A percentile compares a stretch with the other conserved stretches of the same genome.
phyloP scores from a whole-genome alignment of 2,797 vertebrate species.

The Holocentrus rufus region DNA sequence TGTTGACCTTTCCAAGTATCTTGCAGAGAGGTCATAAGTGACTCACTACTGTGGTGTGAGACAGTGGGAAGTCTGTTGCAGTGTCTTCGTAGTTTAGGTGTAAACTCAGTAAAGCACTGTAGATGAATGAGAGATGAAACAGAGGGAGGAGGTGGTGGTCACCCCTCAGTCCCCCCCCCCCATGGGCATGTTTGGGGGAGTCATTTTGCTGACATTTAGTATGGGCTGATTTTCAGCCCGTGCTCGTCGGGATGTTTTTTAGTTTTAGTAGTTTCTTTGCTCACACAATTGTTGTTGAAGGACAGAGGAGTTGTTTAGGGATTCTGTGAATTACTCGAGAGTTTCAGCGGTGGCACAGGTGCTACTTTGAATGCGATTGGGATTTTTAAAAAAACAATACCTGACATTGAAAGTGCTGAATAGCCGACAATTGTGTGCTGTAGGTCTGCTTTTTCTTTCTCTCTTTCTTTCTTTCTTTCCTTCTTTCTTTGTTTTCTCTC shows the following conservation, averaged over 20 bases:
- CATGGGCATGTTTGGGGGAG: slow-evolving; percentile 8
- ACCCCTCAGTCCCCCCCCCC: slow-evolving; percentile 5
- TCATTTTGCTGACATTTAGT: neutral
- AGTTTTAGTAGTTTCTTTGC: slow-evolving; percentile 9
- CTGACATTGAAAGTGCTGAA: slow-evolving; percentile 59
- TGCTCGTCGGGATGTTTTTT: neutral
- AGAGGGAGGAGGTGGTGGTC: neutral
- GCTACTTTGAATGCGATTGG: slow-evolving; percentile 30
- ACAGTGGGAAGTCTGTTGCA: neutral
- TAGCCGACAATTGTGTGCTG: slow-evolving; percentile 21
- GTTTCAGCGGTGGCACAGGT: slow-evolving; percentile 34
- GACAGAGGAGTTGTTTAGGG: slow-evolving; percentile 1
- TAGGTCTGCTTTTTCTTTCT: slow-evolving; percentile 15
- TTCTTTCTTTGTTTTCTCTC: neutral
- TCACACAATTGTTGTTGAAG: slow-evolving; percentile 16
- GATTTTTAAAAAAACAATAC: slow-evolving; percentile 45
- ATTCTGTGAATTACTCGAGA: slow-evolving; percentile 43
- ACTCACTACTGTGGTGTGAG: slow-evolving; percentile 23
- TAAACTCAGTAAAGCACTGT: neutral
- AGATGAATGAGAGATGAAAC: slow-evolving; percentile 2
- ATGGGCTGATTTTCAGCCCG: neutral
- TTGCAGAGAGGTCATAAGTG: slow-evolving; percentile 13
- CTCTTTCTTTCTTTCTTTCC: neutral
- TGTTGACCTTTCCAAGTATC: slow-evolving; percentile 21
- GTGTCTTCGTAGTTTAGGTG: neutral